Conservation (phyloP, 2,888 invertebrate genomes). For the Tyria jacobaeae region DNA sequence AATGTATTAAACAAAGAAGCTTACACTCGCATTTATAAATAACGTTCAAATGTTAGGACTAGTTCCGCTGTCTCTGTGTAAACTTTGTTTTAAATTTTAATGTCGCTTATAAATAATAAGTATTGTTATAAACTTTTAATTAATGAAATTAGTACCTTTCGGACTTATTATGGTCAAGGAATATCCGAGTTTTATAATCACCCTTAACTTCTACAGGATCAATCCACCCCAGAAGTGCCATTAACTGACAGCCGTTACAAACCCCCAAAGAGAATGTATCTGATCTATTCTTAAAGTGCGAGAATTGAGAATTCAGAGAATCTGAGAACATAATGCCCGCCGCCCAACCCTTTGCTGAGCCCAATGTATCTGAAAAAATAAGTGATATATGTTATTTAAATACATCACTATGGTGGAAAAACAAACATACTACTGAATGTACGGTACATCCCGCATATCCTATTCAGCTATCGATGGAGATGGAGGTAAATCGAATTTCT, state of each 20-base stretch:
- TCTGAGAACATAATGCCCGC: conserved; percentile 95
- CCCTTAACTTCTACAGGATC: conserved; percentile 78
- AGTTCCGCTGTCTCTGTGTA: no score
- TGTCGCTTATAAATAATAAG: no score
- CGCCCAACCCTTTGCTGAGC: conserved; percentile 99
- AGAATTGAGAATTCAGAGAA: conserved; percentile 91
- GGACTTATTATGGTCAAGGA: conserved; percentile 94
- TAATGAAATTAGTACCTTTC: conserved; percentile 88
- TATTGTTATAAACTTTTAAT: not conserved
- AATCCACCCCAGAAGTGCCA: conserved; percentile 97
- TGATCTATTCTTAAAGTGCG: conserved; percentile 89
- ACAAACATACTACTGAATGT: no score
- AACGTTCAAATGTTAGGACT: no score
- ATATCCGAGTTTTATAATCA: conserved; percentile 84
- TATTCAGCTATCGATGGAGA: no score
- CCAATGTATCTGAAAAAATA: conserved; percentile 91
- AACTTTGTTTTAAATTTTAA: no score
- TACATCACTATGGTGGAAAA: no score
- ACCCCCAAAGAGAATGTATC: conserved; percentile 98
- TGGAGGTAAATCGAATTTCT: no score
- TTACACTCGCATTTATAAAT: no score
- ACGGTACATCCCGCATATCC: no score
- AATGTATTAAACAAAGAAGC: no score
- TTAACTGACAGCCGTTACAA: conserved; percentile 99
- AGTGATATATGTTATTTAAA: not conserved